Evolutionary conservation across 2,113 vertebrate genomes (phyloP).

Genomic region (Dromiciops gliroides): DNA sequence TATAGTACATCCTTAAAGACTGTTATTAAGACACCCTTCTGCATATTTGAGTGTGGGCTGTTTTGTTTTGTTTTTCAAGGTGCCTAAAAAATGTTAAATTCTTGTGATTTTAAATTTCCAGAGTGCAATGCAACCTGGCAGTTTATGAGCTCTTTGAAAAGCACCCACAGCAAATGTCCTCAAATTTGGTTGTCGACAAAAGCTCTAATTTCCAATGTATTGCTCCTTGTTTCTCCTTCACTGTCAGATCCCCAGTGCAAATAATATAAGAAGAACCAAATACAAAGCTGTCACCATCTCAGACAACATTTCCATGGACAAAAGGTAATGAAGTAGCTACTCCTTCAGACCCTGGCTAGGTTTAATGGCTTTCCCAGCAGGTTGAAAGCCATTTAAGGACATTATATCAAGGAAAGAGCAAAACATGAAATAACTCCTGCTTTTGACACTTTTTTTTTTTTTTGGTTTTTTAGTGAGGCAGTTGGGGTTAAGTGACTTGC

Average conservation of each 20-base stretch:
- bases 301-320: background rate
- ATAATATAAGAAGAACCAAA: conserved; percentile 33
- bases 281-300: conserved; percentile 27
- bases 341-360: background rate
- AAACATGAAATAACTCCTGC: conserved; percentile 4
- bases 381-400: conserved; percentile 24
- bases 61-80: conserved; percentile 6
- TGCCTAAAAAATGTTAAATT: conserved; percentile 11
- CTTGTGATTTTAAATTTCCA: conserved; percentile 16
- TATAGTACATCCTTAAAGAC: conserved; percentile 37
- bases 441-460: conserved; percentile 28
- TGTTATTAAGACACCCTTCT: background rate
- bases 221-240: background rate
- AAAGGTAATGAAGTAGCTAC: background rate
- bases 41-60: background rate
- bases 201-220: background rate
- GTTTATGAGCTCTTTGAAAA: conserved; percentile 29
- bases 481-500: no score
- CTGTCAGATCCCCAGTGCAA: conserved; percentile 24
- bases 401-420: background rate
- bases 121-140: conserved; percentile 22
- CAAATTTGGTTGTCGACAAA: background rate
- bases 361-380: conserved; percentile 15
- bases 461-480: no score
- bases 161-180: conserved; percentile 24